These are phyloP conservation scores for Cnemophilus loriae DNA, from an alignment of 2,113 vertebrate species.

Conservation along the genomic window DNA sequence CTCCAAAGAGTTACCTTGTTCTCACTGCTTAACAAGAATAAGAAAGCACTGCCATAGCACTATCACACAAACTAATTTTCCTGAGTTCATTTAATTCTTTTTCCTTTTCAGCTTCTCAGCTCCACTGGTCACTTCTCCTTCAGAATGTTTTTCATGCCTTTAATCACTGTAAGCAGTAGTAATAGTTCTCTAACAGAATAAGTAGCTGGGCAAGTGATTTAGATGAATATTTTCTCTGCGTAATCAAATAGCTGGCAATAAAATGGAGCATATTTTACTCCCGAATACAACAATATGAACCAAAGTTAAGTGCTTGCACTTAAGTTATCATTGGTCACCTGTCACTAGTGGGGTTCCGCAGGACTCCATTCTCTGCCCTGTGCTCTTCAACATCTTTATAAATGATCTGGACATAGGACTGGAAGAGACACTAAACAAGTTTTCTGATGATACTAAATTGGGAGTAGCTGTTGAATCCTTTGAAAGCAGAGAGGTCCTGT, in stretches of 20 bases:
- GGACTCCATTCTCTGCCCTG: neutral
- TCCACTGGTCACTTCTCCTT: neutral
- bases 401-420: neutral
- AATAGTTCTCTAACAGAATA: neutral
- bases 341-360: fast-evolving
- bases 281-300: neutral
- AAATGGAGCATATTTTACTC: neutral
- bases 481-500: neutral
- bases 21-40: constrained; percentile 47
- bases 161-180: constrained; percentile 5
- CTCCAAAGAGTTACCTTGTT: neutral
- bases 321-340: neutral
- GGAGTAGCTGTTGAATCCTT: neutral
- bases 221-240: neutral
- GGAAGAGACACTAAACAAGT: neutral
- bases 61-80: neutral
- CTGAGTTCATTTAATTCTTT: constrained; percentile 1
- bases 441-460: neutral
- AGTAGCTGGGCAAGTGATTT: neutral
- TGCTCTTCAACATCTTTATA: neutral
- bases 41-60: neutral
- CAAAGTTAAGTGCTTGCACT: neutral
- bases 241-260: neutral
- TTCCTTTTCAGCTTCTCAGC: neutral
- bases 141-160: neutral